Percentiles rank a stretch among this genome's conserved stretches.
These are phyloP conservation scores for Pelagia noctiluca DNA, from an alignment of 30 jellyfish, hydroid and myxozoan genomes.

Conservation along the genomic window DNA sequence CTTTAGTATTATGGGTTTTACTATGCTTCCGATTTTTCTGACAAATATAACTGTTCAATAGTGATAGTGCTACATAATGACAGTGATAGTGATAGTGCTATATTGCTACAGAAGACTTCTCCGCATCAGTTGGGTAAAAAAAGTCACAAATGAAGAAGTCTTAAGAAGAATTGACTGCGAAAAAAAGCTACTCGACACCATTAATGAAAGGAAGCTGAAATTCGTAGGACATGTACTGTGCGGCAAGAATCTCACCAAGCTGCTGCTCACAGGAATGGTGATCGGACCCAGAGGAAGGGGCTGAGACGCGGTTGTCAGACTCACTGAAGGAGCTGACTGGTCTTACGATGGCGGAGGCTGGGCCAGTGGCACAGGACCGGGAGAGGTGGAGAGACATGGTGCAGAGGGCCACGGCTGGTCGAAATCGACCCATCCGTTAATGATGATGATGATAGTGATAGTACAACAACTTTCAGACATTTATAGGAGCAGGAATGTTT, in stretches of 20 bases:
- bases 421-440: too few relatives aligned
- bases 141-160: slow-evolving; percentile 36
- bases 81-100: not conserved
- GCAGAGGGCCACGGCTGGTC: slow-evolving; percentile 50
- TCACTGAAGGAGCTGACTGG: slow-evolving; percentile 37
- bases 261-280: slow-evolving; percentile 22
- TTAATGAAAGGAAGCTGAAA: slow-evolving; percentile 2
- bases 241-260: not conserved
- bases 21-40: too few relatives aligned
- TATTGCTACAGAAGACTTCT: slow-evolving; percentile 32
- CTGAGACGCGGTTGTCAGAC: slow-evolving; percentile 11
- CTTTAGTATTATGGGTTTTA: too few relatives aligned
- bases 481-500: too few relatives aligned
- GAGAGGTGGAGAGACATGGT: slow-evolving; percentile 39
- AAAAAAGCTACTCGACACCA: slow-evolving; percentile 1
- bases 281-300: not conserved
- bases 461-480: too few relatives aligned
- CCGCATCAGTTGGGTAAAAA: slow-evolving; percentile 35
- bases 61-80: not conserved
- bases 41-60: too few relatives aligned
- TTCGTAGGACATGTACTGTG: slow-evolving; percentile 35
- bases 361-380: slow-evolving; percentile 33
- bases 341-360: slow-evolving; percentile 43
- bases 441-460: too few relatives aligned
- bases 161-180: not conserved